Percentiles rank a stretch among this genome's conserved stretches.
Evolutionary conservation across 2,797 vertebrate species (phyloP).

Genomic region (Spea hammondii): DNA sequence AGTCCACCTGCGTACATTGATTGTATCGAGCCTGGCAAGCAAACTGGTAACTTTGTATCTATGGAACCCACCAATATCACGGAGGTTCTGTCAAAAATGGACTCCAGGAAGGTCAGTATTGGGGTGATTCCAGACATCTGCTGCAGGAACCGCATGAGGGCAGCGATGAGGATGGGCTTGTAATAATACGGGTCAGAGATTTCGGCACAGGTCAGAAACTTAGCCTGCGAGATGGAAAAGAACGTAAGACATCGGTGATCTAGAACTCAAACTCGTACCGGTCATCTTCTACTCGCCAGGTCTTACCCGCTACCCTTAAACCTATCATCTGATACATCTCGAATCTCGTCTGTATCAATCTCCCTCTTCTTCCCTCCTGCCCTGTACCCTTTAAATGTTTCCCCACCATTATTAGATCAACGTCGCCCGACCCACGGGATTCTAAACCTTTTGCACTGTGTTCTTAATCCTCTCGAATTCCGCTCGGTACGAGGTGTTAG

Average conservation of each 20-base stretch:
- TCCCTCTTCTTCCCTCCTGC: not conserved
- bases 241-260: not conserved
- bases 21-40: too few species aligned
- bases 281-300: not conserved
- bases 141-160: constrained; percentile 89
- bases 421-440: not conserved
- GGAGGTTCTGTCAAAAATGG: constrained; percentile 68
- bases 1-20: too few species aligned
- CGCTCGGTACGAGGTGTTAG: constrained; percentile 61
- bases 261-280: not conserved
- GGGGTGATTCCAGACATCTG: constrained; percentile 91
- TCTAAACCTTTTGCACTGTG: constrained; percentile 73
- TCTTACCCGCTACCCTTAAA: not conserved
- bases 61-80: constrained; percentile 71
- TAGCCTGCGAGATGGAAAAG: constrained; percentile 4
- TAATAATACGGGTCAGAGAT: constrained; percentile 73
- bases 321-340: not conserved
- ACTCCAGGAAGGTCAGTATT: constrained; percentile 73
- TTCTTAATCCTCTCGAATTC: constrained; percentile 76
- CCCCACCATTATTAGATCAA: not conserved
- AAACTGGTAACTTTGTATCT: too few species aligned
- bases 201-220: constrained; percentile 67
- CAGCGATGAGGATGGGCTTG: constrained; percentile 79
- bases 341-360: too few species aligned
- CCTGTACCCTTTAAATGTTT: not conserved